These are phyloP conservation scores for Ginglymostoma cirratum DNA, from an alignment of 2,113 vertebrate species.

Conservation along the genomic window DNA sequence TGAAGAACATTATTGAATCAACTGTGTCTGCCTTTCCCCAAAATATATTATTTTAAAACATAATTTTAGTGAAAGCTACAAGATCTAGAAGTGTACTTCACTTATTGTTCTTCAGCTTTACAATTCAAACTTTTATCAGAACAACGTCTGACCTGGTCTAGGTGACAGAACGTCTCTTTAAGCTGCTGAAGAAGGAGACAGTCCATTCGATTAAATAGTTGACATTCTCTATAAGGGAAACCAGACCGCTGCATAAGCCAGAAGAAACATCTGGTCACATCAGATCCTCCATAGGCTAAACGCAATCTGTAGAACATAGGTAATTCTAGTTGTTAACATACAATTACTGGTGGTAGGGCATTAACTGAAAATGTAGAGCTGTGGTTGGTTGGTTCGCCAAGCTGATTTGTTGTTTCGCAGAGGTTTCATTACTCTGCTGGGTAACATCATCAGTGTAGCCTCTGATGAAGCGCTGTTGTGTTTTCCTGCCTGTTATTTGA, in stretches of 20 bases:
- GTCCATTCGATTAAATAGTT: constrained; percentile 76
- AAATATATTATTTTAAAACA: neutral
- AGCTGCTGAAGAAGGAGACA: constrained; percentile 86
- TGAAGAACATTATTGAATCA: neutral
- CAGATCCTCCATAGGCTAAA: constrained; percentile 86
- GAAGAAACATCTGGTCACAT: constrained; percentile 88
- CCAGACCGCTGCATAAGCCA: constrained; percentile 95
- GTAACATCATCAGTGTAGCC: no score
- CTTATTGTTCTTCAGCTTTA: neutral
- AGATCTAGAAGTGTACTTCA: neutral
- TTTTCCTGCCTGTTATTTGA: no score
- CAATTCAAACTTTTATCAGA: neutral
- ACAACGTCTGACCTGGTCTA: constrained; percentile 73
- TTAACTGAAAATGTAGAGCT: neutral
- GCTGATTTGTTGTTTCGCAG: no score
- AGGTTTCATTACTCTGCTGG: no score
- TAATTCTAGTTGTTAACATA: neutral
- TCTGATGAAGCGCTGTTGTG: no score
- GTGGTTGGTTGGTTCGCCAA: no score
- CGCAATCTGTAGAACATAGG: constrained; percentile 63
- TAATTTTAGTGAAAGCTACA: neutral
- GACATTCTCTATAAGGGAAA: constrained; percentile 92
- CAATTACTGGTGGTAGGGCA: neutral
- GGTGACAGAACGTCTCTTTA: constrained; percentile 90
- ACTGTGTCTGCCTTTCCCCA: neutral